These are phyloP conservation scores for Hirtodrosophila duncani DNA, from an alignment of 2,888 invertebrate genomes.

Conservation along the genomic window DNA sequence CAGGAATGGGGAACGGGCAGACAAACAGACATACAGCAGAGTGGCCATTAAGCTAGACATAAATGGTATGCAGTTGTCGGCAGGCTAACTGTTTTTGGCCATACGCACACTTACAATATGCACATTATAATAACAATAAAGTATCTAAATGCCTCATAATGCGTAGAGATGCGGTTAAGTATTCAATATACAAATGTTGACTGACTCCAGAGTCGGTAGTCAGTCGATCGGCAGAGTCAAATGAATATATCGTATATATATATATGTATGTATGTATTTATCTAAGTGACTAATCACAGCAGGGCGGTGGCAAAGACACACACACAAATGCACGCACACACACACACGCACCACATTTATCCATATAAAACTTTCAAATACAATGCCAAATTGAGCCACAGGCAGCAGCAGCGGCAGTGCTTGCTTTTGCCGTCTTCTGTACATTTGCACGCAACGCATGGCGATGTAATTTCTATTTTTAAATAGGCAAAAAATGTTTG, in stretches of 20 bases:
- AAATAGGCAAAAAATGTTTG: slow-evolving; percentile 8
- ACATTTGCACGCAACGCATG: slow-evolving; percentile 14
- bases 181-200: no score
- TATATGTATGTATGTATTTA: slow-evolving; percentile 3
- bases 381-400: slow-evolving; percentile 62
- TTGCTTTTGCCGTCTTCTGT: slow-evolving; percentile 16
- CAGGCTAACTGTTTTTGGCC: slow-evolving; percentile 53
- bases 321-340: not conserved
- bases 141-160: slow-evolving; percentile 56
- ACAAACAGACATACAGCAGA: not conserved
- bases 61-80: slow-evolving; percentile 53
- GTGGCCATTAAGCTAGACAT: slow-evolving; percentile 50
- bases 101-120: slow-evolving; percentile 39
- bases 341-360: not conserved
- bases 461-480: slow-evolving; percentile 44
- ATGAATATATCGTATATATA: no score
- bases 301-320: slow-evolving; percentile 19
- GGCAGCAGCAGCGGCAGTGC: slow-evolving; percentile 2
- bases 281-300: slow-evolving; percentile 28
- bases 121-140: slow-evolving; percentile 44
- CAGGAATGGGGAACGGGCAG: slow-evolving; percentile 13
- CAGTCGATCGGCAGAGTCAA: no score
- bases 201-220: no score
- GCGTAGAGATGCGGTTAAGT: slow-evolving; percentile 27
- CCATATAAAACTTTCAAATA: slow-evolving; percentile 37